Conservation (phyloP, 2,888 invertebrate genomes). For the Pasiphila rectangulata region DNA sequence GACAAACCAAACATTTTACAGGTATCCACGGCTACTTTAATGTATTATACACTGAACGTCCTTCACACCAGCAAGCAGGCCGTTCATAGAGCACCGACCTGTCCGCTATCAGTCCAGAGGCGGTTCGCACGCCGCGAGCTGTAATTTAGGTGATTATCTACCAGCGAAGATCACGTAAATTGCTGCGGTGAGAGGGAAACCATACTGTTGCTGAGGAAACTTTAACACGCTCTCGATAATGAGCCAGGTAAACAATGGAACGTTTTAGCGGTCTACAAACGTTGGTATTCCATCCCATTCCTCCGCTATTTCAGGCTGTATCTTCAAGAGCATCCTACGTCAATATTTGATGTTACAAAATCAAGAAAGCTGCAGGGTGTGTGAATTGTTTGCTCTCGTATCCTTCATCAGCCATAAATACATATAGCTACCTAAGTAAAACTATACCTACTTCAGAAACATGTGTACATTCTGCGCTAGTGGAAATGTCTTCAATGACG, state of each 20-base stretch:
- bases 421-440: slow-evolving; percentile 12
- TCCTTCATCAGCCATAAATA: slow-evolving; percentile 25
- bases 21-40: slow-evolving; percentile 47
- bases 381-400: slow-evolving; percentile 42
- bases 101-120: slow-evolving; percentile 20
- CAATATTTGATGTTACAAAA: slow-evolving; percentile 64
- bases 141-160: slow-evolving; percentile 65
- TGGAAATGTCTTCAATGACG: too few species aligned
- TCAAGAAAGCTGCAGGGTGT: slow-evolving; percentile 47
- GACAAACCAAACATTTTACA: slow-evolving; percentile 61
- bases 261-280: slow-evolving; percentile 66
- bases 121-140: slow-evolving; percentile 50
- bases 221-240: slow-evolving; percentile 50
- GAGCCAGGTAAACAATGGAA: slow-evolving; percentile 55
- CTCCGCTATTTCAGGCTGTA: slow-evolving; percentile 60
- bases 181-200: slow-evolving; percentile 41
- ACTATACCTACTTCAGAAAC: slow-evolving; percentile 12
- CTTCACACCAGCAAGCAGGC: slow-evolving; percentile 24
- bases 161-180: slow-evolving; percentile 59
- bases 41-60: slow-evolving; percentile 29
- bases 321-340: slow-evolving; percentile 64
- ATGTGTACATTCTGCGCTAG: neutral
- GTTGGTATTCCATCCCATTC: slow-evolving; percentile 56
- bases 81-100: slow-evolving; percentile 22
- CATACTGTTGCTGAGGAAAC: slow-evolving; percentile 27